Evolutionary conservation across 2,797 vertebrate species (phyloP), one percentile per base, ranked within the genome.

Genomic region (Masticophis lateralis): DNA sequence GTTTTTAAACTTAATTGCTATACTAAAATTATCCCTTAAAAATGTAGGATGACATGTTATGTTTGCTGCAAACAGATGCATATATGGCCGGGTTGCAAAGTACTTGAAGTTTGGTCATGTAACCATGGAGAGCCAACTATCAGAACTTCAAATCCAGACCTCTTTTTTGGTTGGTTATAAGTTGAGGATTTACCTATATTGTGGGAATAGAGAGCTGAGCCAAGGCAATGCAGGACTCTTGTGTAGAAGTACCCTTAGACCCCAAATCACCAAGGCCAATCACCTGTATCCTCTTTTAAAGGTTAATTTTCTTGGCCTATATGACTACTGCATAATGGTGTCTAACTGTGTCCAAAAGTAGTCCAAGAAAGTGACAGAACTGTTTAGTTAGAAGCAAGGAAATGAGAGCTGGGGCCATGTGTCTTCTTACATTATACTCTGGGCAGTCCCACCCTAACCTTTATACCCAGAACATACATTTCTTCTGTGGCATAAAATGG

Each of bases 401-500:
- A 28, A 16, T 18, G 25, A 28, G 53, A 20, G 37, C 4, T 1
- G 5, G 28, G 20, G 16, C 2, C 27, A 63, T 0, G 0, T 27
- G 5, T 59, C 10, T 66, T 32, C n/a, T 47, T 87, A 92, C 1
- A 22, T 28, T 43, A 12, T 28, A 11, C 37, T 22, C 25, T 59
- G 63, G 87, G 1, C 86, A 88, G 18, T 13, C 92, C 43, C 69
- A 87, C 55, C 43, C 43, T 86, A 11, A 53, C 32, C 18, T 8
- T 92, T 43, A 79, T 27, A 59, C 93, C 59, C 66, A 20, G 74
- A 32, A 98, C 99, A 97, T 98, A 99, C 99, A 99, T 96, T 69
- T 98, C 97, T 94, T 99, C 98, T 0, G 97, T 98, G 91, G 99
- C 98, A 90, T 99, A 99, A 97, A 98, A 99, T 0, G 99, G 99